Evolutionary conservation across 1,140 invertebrate species (phyloP).

Genomic region (Maniola jurtina): DNA sequence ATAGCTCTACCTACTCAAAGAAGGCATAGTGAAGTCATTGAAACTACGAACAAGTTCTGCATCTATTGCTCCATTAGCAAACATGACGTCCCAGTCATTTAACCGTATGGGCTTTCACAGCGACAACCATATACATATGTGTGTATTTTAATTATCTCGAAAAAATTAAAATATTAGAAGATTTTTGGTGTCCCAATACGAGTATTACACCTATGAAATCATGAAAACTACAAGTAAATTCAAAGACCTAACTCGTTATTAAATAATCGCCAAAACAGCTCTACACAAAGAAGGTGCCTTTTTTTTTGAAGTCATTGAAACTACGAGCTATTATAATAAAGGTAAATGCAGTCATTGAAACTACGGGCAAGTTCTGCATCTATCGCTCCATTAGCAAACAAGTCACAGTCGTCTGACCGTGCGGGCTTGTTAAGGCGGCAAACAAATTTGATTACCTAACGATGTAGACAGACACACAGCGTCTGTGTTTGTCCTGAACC

Average conservation of each 20-base stretch:
- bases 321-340: background rate
- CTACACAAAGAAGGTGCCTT: background rate
- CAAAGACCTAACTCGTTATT: too few species aligned
- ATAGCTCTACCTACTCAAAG: too few species aligned
- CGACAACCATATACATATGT: too few species aligned
- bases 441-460: conserved; percentile 75
- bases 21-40: too few species aligned
- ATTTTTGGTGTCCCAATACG: background rate
- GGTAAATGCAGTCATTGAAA: conserved; percentile 8
- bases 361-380: conserved; percentile 18
- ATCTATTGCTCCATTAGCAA: conserved; percentile 41
- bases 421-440: conserved; percentile 59
- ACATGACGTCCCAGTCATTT: conserved; percentile 50
- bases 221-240: background rate
- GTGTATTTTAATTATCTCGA: too few species aligned
- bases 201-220: background rate
- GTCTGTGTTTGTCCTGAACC: conserved; percentile 1
- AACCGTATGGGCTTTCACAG: conserved; percentile 51
- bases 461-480: conserved; percentile 54
- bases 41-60: conserved; percentile 15
- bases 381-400: conserved; percentile 45
- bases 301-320: background rate
- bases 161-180: too few species aligned
- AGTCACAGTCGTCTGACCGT: conserved; percentile 50
- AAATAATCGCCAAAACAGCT: background rate